These are phyloP conservation scores for Chlorodrepanis virens DNA, from an alignment of 2,113 vertebrate genomes.

Conservation along the genomic window DNA sequence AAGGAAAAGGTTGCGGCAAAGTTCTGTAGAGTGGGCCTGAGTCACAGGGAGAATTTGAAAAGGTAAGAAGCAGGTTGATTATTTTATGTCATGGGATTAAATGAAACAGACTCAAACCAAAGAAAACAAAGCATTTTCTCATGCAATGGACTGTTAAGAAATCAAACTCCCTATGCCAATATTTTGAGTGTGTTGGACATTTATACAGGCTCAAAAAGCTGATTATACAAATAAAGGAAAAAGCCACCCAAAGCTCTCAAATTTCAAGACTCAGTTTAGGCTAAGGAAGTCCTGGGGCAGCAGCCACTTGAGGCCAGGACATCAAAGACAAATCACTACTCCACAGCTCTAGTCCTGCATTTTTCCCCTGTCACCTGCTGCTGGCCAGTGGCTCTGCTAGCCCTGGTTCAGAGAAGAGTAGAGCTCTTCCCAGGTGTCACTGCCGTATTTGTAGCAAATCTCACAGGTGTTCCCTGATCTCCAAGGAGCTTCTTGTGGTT, in stretches of 20 bases:
- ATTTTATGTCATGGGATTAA: neutral
- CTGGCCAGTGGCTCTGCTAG: neutral
- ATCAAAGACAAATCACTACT: neutral
- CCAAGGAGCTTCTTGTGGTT: neutral
- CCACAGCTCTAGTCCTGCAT: neutral
- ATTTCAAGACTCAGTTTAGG: neutral
- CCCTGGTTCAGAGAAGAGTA: neutral
- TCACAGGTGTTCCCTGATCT: neutral
- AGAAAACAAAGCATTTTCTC: neutral
- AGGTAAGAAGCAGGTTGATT: neutral
- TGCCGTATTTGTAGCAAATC: rapidly evolving
- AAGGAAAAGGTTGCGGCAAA: neutral
- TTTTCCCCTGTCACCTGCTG: neutral
- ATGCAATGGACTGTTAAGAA: neutral
- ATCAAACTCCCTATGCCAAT: neutral
- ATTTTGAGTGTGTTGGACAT: neutral
- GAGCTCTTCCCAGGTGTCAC: neutral
- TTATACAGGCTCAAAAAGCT: neutral
- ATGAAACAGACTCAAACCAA: neutral
- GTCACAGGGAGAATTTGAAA: neutral
- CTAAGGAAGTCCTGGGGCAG: neutral
- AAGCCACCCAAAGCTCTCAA: neutral
- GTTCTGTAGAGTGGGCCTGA: neutral
- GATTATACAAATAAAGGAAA: neutral
- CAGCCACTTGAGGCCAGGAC: neutral